A percentile compares a stretch with the other conserved stretches of the same genome.
These are phyloP conservation scores for Pemphigus obesinymphae DNA, from an alignment of 1,140 invertebrate species.

Conservation along the genomic window DNA sequence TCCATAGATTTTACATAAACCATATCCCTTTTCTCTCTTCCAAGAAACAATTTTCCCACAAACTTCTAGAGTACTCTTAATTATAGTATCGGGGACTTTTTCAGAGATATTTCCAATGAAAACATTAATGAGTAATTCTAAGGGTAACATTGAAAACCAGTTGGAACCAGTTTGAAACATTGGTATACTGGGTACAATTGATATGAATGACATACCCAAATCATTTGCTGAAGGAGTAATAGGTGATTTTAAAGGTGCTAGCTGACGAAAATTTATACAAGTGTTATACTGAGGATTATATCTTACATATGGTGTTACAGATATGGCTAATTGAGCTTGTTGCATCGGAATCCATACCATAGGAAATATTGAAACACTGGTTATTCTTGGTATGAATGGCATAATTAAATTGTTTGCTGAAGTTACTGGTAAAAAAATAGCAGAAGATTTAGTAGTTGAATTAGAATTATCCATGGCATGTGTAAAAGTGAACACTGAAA, in stretches of 20 bases:
- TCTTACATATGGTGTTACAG: slow-evolving; percentile 16
- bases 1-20: slow-evolving; percentile 94
- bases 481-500: not conserved
- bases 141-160: too few relatives aligned
- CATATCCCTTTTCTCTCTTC: slow-evolving; percentile 96
- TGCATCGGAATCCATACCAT: slow-evolving; percentile 32
- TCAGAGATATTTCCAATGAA: slow-evolving; percentile 98
- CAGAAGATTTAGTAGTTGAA: not conserved
- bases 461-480: slow-evolving; percentile 10
- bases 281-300: slow-evolving; percentile 20
- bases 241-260: slow-evolving; percentile 61
- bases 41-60: slow-evolving; percentile 92
- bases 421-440: slow-evolving; percentile 14
- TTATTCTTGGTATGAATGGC: slow-evolving; percentile 15
- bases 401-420: slow-evolving; percentile 25
- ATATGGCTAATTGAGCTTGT: not conserved
- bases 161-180: too few relatives aligned
- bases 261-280: not conserved
- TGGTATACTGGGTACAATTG: too few relatives aligned
- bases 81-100: slow-evolving; percentile 89
- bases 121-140: too few relatives aligned
- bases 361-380: slow-evolving; percentile 8
- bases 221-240: too few relatives aligned
- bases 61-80: slow-evolving; percentile 81
- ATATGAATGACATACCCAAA: too few relatives aligned